These are phyloP conservation scores for Panzeria rudis DNA, from an alignment of 2,888 invertebrate species.

Conservation along the genomic window DNA sequence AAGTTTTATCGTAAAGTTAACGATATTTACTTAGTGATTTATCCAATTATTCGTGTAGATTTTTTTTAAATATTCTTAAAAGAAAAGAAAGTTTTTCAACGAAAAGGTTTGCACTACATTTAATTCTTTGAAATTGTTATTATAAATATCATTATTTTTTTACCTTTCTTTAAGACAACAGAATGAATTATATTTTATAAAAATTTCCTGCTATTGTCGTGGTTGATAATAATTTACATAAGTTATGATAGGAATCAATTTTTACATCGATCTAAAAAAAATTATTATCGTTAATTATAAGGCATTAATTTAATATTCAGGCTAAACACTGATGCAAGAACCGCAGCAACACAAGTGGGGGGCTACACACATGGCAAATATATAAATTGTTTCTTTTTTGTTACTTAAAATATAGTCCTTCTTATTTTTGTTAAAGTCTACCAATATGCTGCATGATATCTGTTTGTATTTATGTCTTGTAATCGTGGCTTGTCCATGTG, in stretches of 20 bases:
- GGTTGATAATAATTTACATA: slow-evolving; percentile 73
- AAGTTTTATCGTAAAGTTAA: slow-evolving; percentile 8
- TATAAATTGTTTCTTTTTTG: slow-evolving; percentile 42
- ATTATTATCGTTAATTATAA: slow-evolving; percentile 73
- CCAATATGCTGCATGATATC: neutral
- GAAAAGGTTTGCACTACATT: slow-evolving; percentile 48
- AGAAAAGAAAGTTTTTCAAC: slow-evolving; percentile 51
- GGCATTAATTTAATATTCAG: slow-evolving; percentile 75
- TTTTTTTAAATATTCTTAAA: slow-evolving; percentile 2
- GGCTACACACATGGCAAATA: slow-evolving; percentile 27
- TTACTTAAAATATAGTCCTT: slow-evolving; percentile 12
- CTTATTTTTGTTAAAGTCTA: neutral
- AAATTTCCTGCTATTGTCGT: slow-evolving; percentile 32
- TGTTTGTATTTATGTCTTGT: neutral
- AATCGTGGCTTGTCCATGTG: slow-evolving; percentile 38
- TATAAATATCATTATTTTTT: neutral
- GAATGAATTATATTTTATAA: slow-evolving; percentile 51
- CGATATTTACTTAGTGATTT: slow-evolving; percentile 22
- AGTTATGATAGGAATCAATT: slow-evolving; percentile 76
- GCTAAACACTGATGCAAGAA: slow-evolving; percentile 29
- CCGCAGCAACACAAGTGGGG: slow-evolving; percentile 23
- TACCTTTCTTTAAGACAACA: neutral
- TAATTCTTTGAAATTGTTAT: slow-evolving; percentile 59
- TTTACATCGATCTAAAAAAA: slow-evolving; percentile 68
- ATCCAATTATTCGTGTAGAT: neutral